A percentile compares a stretch with the other conserved stretches of the same genome.
Conservation (phyloP, 2,888 invertebrate species). For the Chrysolina oricalcia region DNA sequence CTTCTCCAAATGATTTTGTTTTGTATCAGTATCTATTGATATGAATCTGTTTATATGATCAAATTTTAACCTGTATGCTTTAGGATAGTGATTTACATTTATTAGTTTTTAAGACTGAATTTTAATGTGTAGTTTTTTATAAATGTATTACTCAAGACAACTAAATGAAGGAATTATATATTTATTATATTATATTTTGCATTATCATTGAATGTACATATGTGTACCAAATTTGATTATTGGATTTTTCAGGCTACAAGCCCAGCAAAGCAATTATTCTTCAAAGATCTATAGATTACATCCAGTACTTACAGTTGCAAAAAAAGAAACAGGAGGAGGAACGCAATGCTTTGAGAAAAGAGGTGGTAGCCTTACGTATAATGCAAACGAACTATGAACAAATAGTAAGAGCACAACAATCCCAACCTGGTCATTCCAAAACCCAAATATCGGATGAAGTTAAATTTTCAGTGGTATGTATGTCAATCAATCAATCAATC, state of each 20-base stretch:
- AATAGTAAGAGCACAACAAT: conserved; percentile 96
- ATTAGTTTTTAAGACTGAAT: too few species aligned
- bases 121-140: too few species aligned
- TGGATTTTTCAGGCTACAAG: conserved; percentile 79
- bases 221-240: too few species aligned
- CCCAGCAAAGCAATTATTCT: conserved; percentile 96
- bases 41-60: too few species aligned
- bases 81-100: too few species aligned
- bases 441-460: conserved; percentile 94
- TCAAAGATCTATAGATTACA: conserved; percentile 95
- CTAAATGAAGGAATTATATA: too few species aligned
- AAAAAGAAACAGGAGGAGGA: conserved; percentile 97
- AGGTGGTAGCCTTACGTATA: conserved; percentile 93
- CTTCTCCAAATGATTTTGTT: too few species aligned
- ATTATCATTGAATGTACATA: too few species aligned
- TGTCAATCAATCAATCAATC: not conserved
- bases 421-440: conserved; percentile 90
- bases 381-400: conserved; percentile 97
- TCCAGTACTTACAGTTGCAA: conserved; percentile 92
- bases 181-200: too few species aligned
- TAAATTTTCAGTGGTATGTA: conserved; percentile 92
- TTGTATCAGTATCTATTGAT: too few species aligned
- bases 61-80: too few species aligned
- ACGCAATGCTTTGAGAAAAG: conserved; percentile 89
- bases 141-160: too few species aligned